Evolutionary conservation across 2,113 vertebrate species (phyloP).

Genomic region (Acanthisitta chloris): DNA sequence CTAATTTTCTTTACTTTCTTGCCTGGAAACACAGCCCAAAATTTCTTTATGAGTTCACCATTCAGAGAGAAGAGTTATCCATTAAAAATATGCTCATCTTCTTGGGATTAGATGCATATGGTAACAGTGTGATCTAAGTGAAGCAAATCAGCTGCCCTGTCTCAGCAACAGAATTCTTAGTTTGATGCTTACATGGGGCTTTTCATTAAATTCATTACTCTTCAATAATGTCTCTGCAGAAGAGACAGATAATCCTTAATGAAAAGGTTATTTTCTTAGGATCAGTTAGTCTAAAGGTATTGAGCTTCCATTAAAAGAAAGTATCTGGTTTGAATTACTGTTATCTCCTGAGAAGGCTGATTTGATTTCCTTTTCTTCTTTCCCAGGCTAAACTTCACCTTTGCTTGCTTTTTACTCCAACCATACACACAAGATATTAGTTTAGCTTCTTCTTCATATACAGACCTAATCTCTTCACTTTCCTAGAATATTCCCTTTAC

Average conservation of each 20-base stretch:
- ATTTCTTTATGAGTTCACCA: background rate
- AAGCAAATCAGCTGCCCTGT: constrained; percentile 28
- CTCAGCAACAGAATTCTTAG: constrained; percentile 51
- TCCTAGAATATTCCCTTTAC: background rate
- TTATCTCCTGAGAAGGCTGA: constrained; percentile 12
- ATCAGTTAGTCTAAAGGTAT: constrained; percentile 38
- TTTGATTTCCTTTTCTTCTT: background rate
- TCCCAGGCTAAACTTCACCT: background rate
- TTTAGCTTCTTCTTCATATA: background rate
- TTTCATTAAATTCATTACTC: constrained; percentile 63
- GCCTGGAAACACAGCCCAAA: background rate
- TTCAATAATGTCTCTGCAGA: constrained; percentile 50
- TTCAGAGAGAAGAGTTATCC: background rate
- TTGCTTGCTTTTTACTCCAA: background rate
- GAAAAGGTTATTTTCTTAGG: constrained; percentile 31
- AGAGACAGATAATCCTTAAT: constrained; percentile 56
- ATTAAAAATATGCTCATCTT: constrained; percentile 14
- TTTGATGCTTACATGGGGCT: constrained; percentile 23
- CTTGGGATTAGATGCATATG: background rate
- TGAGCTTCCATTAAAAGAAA: constrained; percentile 11
- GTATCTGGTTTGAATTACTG: constrained; percentile 13
- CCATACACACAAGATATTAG: background rate
- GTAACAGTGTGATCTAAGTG: constrained; percentile 7
- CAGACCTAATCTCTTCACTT: background rate
- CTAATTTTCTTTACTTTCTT: background rate